Evolutionary conservation across 2,113 vertebrate genomes (phyloP).

Genomic region (Dicrurus megarhynchus): DNA sequence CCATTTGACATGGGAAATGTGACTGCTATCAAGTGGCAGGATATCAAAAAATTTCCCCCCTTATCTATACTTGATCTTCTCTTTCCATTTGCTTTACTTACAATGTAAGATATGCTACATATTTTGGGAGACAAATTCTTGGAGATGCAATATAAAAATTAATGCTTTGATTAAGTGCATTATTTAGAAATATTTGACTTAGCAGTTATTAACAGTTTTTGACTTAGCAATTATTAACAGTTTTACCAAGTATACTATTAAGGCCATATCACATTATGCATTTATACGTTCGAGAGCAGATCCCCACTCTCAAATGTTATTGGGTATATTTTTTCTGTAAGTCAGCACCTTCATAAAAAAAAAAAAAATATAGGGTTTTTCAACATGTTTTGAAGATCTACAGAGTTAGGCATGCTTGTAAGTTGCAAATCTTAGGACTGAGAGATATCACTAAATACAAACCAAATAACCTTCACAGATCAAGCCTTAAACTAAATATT

Average conservation of each 20-base stretch:
- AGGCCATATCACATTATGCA: not conserved
- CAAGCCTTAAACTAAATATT: not conserved
- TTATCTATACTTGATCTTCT: not conserved
- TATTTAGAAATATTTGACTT: not conserved
- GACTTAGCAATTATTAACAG: not conserved
- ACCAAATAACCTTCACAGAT: not conserved
- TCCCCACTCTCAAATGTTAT: not conserved
- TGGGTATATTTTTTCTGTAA: not conserved
- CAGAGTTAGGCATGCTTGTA: not conserved
- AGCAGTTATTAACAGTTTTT: not conserved
- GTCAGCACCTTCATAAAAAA: not conserved
- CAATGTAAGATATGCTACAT: not conserved
- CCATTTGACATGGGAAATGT: not conserved
- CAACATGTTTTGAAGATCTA: not conserved
- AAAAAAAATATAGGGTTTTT: fast-evolving
- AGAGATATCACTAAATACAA: not conserved
- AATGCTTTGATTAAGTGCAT: not conserved
- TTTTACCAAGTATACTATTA: not conserved
- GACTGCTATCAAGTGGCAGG: not conserved
- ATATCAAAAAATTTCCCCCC: not conserved
- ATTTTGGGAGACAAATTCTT: not conserved
- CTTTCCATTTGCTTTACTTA: not conserved
- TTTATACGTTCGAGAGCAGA: not conserved
- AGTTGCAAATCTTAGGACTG: not conserved
- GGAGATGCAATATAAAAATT: not conserved